phyloP scores from a whole-genome alignment of 2,888 invertebrate species.

The Lepidochrysops patricia region DNA sequence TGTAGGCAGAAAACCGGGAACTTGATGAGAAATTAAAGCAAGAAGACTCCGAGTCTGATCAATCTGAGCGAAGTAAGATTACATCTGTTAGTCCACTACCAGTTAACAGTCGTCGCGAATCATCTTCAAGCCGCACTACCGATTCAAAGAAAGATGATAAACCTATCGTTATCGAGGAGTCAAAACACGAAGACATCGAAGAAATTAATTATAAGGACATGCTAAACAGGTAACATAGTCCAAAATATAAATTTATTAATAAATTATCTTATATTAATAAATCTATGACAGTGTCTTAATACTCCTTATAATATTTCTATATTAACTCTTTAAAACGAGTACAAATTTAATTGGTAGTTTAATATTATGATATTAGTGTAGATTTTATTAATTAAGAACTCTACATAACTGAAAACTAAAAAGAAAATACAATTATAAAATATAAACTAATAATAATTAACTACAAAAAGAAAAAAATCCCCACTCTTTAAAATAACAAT shows the following conservation, averaged over 20 bases:
- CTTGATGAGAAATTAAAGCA: conserved; percentile 79
- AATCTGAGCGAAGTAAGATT: conserved; percentile 76
- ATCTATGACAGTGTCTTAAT: too few relatives aligned
- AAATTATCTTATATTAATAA: too few relatives aligned
- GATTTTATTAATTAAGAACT: too few relatives aligned
- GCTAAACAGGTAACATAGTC: conserved; percentile 48
- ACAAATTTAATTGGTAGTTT: too few relatives aligned
- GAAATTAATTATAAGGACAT: conserved; percentile 71
- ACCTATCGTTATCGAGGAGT: conserved; percentile 55
- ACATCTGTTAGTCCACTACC: conserved; percentile 74
- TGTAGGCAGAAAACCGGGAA: conserved; percentile 70
- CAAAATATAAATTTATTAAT: not conserved
- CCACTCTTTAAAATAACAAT: too few relatives aligned
- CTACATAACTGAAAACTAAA: too few relatives aligned
- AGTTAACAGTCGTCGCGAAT: conserved; percentile 62
- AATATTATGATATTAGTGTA: too few relatives aligned
- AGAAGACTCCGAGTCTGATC: conserved; percentile 78
- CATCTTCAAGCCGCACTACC: conserved; percentile 64
- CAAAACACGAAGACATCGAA: conserved; percentile 79
- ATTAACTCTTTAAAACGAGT: too few relatives aligned
- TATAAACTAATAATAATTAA: too few relatives aligned
- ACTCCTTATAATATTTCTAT: too few relatives aligned
- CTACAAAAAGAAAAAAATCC: too few relatives aligned
- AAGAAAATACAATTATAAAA: too few relatives aligned
- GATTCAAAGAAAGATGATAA: conserved; percentile 66